Conservation (phyloP, 2,888 invertebrate genomes). For the Muscina levida region DNA sequence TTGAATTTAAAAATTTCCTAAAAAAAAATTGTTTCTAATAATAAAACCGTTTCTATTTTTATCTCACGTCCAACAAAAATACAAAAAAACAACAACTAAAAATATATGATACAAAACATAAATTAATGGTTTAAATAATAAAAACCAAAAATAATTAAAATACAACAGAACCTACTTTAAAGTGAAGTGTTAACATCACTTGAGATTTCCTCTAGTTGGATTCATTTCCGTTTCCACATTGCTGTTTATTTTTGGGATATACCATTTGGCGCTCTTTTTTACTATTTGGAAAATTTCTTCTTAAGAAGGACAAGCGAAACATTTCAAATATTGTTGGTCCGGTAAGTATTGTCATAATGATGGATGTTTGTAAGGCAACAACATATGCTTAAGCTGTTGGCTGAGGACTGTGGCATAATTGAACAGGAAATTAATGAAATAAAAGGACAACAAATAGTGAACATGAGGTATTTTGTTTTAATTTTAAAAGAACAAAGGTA, state of each 20-base stretch:
- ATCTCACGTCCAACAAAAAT: conserved; percentile 17
- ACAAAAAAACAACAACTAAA: neutral
- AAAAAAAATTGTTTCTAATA: neutral
- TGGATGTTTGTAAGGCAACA: too few relatives aligned
- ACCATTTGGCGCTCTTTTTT: conserved; percentile 32
- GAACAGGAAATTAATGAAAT: neutral
- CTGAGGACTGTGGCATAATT: too few relatives aligned
- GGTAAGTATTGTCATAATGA: too few relatives aligned
- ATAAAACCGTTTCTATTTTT: conserved; percentile 1
- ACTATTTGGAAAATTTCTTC: conserved; percentile 14
- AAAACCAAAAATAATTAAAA: neutral
- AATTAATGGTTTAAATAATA: neutral
- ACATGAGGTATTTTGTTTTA: neutral
- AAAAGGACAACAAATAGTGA: neutral
- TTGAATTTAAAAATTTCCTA: conserved; percentile 4
- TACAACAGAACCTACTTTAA: neutral
- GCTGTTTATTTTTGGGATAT: conserved; percentile 11
- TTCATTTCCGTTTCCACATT: neutral
- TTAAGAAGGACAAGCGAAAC: conserved; percentile 16
- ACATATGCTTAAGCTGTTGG: neutral
- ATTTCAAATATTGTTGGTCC: conserved; percentile 33
- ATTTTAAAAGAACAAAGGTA: too few relatives aligned
- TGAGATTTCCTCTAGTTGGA: neutral
- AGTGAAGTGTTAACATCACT: neutral
- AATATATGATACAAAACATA: conserved; percentile 10